Evolutionary conservation across 2,797 vertebrate species (phyloP), one percentile per base, ranked within the genome.

Genomic region (Triplophysa yarkandensis): DNA sequence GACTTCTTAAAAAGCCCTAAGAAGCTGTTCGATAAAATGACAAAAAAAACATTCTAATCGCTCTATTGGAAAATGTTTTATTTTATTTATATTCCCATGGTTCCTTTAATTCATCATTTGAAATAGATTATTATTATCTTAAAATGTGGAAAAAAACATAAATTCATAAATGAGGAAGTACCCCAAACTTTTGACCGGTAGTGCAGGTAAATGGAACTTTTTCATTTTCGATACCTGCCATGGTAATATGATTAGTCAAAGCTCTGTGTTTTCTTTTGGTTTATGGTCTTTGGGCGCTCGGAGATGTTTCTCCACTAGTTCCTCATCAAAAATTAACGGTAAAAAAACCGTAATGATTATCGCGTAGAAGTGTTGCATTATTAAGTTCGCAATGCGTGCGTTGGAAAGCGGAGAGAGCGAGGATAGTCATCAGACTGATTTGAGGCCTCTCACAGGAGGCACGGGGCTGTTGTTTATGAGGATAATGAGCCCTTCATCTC

Each of bases 251-350:
- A 83, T 83, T 80, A 72, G 63, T 80, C 78, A 64, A 72, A 80
- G 34, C 62, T 67, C 46, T 71, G 66, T 72, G 60, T 78, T 79
- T 74, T 78, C 74, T 68, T 74, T 85, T 86, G 79, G 83, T 86
- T 88, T 84, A 85, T 81, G 81, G 78, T 82, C 58, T 82, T 46
- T 60, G 82, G 76, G 79, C 81, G 78, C 32, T 74, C 77, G 74
- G 79, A 81, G 83, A 81, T 85, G 83, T 85, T 81, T 85, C 64
- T 67, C 70, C 67, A 68, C 76, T 78, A 65, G 77, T 78, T 80
- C 67, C 78, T 87, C 82, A 85, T 91, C 85, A 89, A 88, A 88
- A 86, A 89, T 88, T 74, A 76, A 89, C 70, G 66, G 76, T 62
- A 69, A 77, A 76, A 78, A 78, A 70, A 14, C 67, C 65, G 74